Evolutionary conservation across 1,140 invertebrate genomes (phyloP).

Genomic region (Triops cancriformis): DNA sequence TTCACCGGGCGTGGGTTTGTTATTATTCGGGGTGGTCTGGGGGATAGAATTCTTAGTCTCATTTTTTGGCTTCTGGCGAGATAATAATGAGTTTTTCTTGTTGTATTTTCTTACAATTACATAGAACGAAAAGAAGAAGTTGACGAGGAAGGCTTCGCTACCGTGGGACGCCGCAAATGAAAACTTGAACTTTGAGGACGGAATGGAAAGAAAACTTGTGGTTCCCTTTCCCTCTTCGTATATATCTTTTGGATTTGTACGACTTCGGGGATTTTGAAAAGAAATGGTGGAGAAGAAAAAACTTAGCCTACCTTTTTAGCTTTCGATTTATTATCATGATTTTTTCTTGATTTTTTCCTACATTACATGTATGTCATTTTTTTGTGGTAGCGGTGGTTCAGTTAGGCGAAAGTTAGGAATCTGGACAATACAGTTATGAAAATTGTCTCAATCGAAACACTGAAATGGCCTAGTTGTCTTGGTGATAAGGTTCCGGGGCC

Average conservation of each 20-base stretch:
- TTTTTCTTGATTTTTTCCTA: neutral
- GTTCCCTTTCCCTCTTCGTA: neutral
- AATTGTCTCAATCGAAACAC: neutral
- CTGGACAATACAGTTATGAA: neutral
- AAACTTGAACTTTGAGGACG: neutral
- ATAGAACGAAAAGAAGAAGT: slow-evolving; percentile 17
- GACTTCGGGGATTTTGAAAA: neutral
- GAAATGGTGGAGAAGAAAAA: neutral
- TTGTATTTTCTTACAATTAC: neutral
- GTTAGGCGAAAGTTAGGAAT: neutral
- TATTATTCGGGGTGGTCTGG: neutral
- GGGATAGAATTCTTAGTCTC: too few species aligned
- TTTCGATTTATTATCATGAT: neutral
- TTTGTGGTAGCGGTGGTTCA: neutral
- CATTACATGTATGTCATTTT: neutral
- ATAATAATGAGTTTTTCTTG: neutral
- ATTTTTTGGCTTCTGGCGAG: neutral
- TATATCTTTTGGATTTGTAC: slow-evolving; percentile 5
- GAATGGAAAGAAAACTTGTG: neutral
- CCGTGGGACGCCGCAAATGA: slow-evolving; percentile 15
- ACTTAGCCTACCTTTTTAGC: neutral
- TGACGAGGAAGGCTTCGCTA: slow-evolving; percentile 21
- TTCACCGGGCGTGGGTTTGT: neutral
- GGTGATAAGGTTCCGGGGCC: neutral
- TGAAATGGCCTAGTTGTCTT: neutral